Evolutionary conservation across 1,140 invertebrate species (phyloP).

Genomic region (Sitodiplosis mosellana): DNA sequence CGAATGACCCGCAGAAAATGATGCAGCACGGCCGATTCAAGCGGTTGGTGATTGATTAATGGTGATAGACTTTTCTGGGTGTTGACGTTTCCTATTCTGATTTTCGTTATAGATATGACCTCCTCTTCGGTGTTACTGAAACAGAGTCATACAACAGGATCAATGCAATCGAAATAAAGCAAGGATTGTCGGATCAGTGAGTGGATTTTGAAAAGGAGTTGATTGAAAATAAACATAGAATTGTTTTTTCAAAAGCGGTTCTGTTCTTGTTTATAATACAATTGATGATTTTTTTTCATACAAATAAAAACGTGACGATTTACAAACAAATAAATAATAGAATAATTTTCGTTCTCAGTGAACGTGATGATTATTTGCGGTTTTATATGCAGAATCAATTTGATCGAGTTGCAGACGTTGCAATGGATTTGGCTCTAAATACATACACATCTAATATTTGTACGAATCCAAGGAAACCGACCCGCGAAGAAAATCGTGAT

Average conservation of each 20-base stretch:
- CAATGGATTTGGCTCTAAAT: conserved; percentile 41
- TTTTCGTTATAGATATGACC: conserved; percentile 49
- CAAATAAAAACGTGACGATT: conserved; percentile 51
- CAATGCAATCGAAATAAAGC: conserved; percentile 11
- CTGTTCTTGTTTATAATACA: too few relatives aligned
- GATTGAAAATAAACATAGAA: too few relatives aligned
- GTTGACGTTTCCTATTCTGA: background rate
- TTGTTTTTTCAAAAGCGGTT: too few relatives aligned
- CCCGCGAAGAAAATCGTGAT: conserved; percentile 50
- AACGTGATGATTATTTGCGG: conserved; percentile 57
- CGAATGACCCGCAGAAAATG: conserved; percentile 49
- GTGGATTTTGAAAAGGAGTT: too few relatives aligned
- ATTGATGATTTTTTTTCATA: too few relatives aligned
- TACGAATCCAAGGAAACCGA: conserved; percentile 36
- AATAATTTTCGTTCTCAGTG: conserved; percentile 27
- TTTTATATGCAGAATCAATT: conserved; percentile 50
- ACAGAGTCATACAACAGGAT: conserved; percentile 73
- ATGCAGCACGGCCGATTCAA: conserved; percentile 55
- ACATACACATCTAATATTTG: conserved; percentile 39
- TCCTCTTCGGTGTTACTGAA: conserved; percentile 77
- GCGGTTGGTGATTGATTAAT: conserved; percentile 29
- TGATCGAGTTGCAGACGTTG: conserved; percentile 38
- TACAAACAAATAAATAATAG: conserved; percentile 17
- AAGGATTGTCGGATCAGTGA: conserved; percentile 42
- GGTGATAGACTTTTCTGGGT: background rate